These are phyloP conservation scores for Cyclophora albipunctata DNA, from an alignment of 2,888 invertebrate genomes.

Conservation along the genomic window DNA sequence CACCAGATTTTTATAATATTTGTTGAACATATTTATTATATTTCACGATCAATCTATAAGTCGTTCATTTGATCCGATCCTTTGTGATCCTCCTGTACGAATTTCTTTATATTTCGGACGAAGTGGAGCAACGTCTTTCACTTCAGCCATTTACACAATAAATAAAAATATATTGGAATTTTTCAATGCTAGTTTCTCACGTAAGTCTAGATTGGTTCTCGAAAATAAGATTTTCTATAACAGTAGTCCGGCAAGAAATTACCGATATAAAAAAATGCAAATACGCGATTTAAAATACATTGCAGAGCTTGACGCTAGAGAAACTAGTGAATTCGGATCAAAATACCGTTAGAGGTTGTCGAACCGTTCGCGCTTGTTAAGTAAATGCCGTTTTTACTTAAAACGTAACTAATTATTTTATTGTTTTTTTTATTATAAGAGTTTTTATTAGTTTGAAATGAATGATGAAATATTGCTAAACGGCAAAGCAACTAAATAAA, in stretches of 20 bases:
- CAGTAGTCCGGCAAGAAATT: too few relatives aligned
- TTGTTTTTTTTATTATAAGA: conserved; percentile 18
- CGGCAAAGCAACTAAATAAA: too few relatives aligned
- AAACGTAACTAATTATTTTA: conserved; percentile 21
- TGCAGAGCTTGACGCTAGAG: conserved; percentile 21
- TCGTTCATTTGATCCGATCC: too few relatives aligned
- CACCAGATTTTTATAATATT: too few relatives aligned
- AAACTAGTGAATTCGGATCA: conserved; percentile 51
- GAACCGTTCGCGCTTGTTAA: conserved; percentile 43
- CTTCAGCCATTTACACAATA: background rate
- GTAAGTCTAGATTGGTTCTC: background rate
- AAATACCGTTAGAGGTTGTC: conserved; percentile 62
- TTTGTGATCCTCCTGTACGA: too few relatives aligned
- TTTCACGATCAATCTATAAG: background rate
- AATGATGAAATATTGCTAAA: too few relatives aligned
- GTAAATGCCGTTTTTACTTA: conserved; percentile 35
- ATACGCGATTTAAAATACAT: conserved; percentile 13
- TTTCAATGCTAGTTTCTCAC: background rate
- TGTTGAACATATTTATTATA: too few relatives aligned
- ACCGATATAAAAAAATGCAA: too few relatives aligned
- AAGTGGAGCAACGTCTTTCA: too few relatives aligned
- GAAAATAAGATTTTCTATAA: background rate
- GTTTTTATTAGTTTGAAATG: too few relatives aligned
- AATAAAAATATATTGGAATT: background rate
- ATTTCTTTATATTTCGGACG: too few relatives aligned